Percentiles rank a stretch among this genome's conserved stretches.
phyloP scores from a whole-genome alignment of 2,888 invertebrate species.

The Hydraecia micacea region DNA sequence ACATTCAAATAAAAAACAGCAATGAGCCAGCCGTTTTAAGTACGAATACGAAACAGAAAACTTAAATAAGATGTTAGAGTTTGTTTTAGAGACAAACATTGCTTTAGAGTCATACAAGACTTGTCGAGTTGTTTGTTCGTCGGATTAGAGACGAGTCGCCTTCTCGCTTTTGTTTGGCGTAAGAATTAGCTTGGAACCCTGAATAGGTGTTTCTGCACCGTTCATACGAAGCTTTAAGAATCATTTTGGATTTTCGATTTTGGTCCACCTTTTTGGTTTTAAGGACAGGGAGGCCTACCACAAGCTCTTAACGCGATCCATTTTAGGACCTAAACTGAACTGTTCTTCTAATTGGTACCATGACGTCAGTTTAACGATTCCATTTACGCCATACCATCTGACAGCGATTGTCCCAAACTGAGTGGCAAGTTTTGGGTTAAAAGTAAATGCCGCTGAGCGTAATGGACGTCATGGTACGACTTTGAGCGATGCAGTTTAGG shows the following conservation, averaged over 20 bases:
- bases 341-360: no score
- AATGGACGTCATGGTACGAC: no score
- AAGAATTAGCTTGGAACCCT: constrained; percentile 77
- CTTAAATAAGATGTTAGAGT: constrained; percentile 85
- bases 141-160: constrained; percentile 81
- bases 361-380: no score
- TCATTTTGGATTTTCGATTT: constrained; percentile 8
- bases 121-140: constrained; percentile 70
- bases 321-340: no score
- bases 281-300: no score
- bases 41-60: constrained; percentile 74
- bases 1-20: constrained; percentile 34
- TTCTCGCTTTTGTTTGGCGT: constrained; percentile 77
- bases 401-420: no score
- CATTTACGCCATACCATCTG: no score
- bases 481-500: no score
- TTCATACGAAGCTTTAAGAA: constrained; percentile 39
- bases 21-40: constrained; percentile 31
- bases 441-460: no score
- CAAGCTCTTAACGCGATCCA: no score
- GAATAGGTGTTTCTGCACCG: constrained; percentile 34
- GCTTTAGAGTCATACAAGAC: constrained; percentile 35
- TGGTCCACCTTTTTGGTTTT: not conserved
- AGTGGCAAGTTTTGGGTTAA: no score
- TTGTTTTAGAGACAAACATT: constrained; percentile 73